Conservation (phyloP, 2,113 vertebrate genomes). For the Hydrolagus affinis region DNA sequence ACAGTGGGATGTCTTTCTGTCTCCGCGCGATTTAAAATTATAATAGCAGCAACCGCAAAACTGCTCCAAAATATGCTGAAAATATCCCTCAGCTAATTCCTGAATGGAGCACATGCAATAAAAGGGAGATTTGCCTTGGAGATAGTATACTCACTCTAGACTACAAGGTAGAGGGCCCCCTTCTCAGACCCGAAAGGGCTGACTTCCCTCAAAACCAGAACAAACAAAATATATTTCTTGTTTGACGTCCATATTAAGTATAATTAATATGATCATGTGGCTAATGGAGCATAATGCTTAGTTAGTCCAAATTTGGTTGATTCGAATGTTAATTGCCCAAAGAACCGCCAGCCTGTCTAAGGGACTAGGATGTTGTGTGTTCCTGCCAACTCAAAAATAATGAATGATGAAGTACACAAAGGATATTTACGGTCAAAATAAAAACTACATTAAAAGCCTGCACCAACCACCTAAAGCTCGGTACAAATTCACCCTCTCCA, state of each 20-base stretch:
- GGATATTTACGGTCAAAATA: not conserved
- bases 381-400: not conserved
- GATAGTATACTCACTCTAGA: not conserved
- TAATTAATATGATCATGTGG: not conserved
- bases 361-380: not conserved
- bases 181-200: not conserved
- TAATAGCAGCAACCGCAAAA: constrained; percentile 4
- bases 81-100: not conserved
- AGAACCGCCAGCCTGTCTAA: not conserved
- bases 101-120: not conserved
- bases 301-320: not conserved
- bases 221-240: not conserved
- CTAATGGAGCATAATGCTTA: not conserved
- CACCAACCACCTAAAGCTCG: too few relatives aligned
- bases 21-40: not conserved
- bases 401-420: not conserved
- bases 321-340: not conserved
- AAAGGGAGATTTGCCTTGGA: not conserved
- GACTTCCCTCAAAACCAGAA: not conserved
- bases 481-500: too few relatives aligned
- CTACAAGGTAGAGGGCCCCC: not conserved
- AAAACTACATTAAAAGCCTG: too few relatives aligned
- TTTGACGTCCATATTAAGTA: not conserved
- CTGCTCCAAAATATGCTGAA: not conserved
- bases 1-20: not conserved